Conservation (phyloP, 64 coral and sea anemone species). For the Porites australiensis region DNA sequence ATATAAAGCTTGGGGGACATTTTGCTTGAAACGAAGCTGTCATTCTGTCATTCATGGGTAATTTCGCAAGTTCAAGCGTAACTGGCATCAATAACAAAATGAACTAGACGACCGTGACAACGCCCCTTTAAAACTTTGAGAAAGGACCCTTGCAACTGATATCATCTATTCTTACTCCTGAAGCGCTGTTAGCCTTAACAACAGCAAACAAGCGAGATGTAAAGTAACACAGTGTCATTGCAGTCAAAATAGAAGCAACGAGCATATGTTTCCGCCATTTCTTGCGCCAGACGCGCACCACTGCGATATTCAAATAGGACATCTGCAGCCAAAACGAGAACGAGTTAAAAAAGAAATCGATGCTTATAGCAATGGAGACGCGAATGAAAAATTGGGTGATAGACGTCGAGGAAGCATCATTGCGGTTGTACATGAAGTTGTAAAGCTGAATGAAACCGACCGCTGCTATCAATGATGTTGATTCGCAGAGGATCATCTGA, state of each 20-base stretch:
- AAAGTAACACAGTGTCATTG: conserved; percentile 52
- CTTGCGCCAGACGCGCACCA: conserved; percentile 67
- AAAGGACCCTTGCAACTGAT: background rate
- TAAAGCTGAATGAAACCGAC: conserved; percentile 73
- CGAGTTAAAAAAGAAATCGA: conserved; percentile 66
- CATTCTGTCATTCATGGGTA: too few relatives aligned
- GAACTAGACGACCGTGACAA: background rate
- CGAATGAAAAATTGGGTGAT: conserved; percentile 39
- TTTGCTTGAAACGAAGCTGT: too few relatives aligned
- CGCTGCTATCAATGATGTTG: conserved; percentile 69
- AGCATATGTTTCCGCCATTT: conserved; percentile 73
- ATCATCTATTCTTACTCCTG: background rate
- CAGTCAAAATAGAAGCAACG: conserved; percentile 46
- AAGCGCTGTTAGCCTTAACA: conserved; percentile 31
- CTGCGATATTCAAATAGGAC: conserved; percentile 62
- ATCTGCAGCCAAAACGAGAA: conserved; percentile 69
- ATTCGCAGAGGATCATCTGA: conserved; percentile 82
- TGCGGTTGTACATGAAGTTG: conserved; percentile 58
- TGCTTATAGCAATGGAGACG: conserved; percentile 15
- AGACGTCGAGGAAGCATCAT: background rate
- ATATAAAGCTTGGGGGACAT: too few relatives aligned
- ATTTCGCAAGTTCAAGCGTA: too few relatives aligned
- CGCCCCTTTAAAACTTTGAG: background rate
- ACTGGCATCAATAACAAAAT: too few relatives aligned
- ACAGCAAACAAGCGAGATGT: conserved; percentile 60